phyloP scores from a whole-genome alignment of 2,888 invertebrate species.

The Dermolepida albohirtum region DNA sequence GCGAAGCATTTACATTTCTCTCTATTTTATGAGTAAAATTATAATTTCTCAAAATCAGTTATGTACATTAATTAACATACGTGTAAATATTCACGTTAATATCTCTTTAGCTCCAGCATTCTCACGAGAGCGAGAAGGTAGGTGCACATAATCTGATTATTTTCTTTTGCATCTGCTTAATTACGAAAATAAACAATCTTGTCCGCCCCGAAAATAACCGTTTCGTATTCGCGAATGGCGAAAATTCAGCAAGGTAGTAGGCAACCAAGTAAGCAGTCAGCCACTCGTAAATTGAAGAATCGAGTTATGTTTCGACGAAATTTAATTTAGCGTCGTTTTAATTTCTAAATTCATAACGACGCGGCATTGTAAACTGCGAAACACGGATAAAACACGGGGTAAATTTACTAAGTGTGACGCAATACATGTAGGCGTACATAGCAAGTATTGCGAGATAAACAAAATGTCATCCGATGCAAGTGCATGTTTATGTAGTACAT shows the following conservation, averaged over 20 bases:
- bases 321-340: slow-evolving; percentile 11
- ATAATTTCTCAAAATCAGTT: too few species aligned
- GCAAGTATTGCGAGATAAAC: too few species aligned
- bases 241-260: background rate
- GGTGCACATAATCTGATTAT: slow-evolving; percentile 13
- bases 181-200: slow-evolving; percentile 27
- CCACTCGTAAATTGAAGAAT: slow-evolving; percentile 8
- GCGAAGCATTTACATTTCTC: too few species aligned
- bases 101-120: background rate
- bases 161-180: slow-evolving; percentile 17
- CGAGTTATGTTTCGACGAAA: slow-evolving; percentile 16
- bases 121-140: background rate
- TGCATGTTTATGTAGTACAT: too few species aligned
- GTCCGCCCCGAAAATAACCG: slow-evolving; percentile 17
- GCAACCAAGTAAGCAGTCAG: slow-evolving; percentile 4
- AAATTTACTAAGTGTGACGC: background rate
- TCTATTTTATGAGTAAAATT: too few species aligned
- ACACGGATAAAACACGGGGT: background rate
- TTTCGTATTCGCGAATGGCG: background rate
- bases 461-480: too few species aligned
- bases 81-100: slow-evolving; percentile 11
- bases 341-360: slow-evolving; percentile 1
- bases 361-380: background rate
- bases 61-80: slow-evolving; percentile 10
- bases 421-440: background rate